Base-by-base conservation (phyloP, 1,140 invertebrate species). In the Eurosta solidaginis region DNA sequence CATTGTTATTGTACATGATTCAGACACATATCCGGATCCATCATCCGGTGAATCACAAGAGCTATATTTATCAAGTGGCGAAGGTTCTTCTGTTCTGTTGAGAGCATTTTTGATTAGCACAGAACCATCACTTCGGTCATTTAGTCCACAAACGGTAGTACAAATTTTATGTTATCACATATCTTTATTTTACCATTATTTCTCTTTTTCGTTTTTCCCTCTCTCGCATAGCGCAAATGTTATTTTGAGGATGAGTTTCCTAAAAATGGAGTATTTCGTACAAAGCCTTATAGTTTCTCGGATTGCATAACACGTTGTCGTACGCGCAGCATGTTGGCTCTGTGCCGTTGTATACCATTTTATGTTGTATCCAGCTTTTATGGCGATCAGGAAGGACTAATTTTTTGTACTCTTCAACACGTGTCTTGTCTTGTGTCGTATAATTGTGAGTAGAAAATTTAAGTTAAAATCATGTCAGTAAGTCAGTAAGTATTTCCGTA, bases 261-360 rank as follows among this genome's bases (percentile, higher is more conserved):
- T 81, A 87, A 33, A 1, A 25, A 27, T 12, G 5, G 29, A 42
- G 79, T 88, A 77, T 81, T 10, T 82, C 81, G 29, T 54, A 75
- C 27, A 5, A 77, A 40, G 10, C 79, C 76, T 33, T 87, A 87
- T 74, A 85, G 80, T 63, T 84, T 87, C 74, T 82, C 89, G 75
- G 90, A 91, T 80, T 91, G 91, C 78, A 88, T 91, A 80, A 87
- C 91, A 1, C 89, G 89, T 74, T 91, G 91, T 79, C 86, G 90
- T 17, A 88, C 90, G 78, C 82, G 87, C 17, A 91, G 90, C 79
- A 84, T 91, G 7, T 81, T 88, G 12, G 83, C 83, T 2, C 83
- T 89, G 6, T 91, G 91, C 78, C 88, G 89, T 42, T 91, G 91
- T 54, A 87, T 90, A 3, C 91, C 91, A 0, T 91, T 91, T 76